Percentiles rank a stretch among this genome's conserved stretches.
Evolutionary conservation across 2,888 invertebrate species (phyloP).

Genomic region (Agonopterix alstromeriana): DNA sequence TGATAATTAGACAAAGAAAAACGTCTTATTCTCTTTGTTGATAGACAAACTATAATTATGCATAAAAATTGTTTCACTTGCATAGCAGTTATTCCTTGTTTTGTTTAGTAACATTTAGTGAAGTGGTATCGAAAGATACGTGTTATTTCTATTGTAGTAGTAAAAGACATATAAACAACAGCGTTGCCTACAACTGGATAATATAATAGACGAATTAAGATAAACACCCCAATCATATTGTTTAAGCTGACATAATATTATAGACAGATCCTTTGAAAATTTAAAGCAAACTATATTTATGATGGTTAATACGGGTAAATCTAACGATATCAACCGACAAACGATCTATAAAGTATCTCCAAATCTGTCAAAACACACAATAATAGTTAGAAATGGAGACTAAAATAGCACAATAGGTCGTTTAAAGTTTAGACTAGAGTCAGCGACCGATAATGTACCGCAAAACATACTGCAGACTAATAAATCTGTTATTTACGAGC

Average conservation of each 20-base stretch:
- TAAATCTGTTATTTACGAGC: constrained; percentile 14
- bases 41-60: not conserved
- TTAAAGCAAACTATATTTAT: not conserved
- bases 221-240: no score
- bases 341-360: not conserved
- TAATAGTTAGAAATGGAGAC: constrained; percentile 9
- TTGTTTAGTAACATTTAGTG: no score
- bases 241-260: not conserved
- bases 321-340: not conserved
- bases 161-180: no score
- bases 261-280: not conserved
- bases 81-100: no score
- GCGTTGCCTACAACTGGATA: no score
- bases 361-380: constrained; percentile 9
- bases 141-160: no score
- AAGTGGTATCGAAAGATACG: no score
- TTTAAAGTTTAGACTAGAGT: constrained; percentile 1
- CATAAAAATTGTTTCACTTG: not conserved
- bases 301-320: not conserved
- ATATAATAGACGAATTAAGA: no score
- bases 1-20: no score
- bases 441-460: constrained; percentile 5
- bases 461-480: not conserved
- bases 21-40: not conserved
- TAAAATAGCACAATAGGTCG: constrained; percentile 4